Evolutionary conservation across 2,888 invertebrate genomes (phyloP).

Genomic region (Xanthia togata): DNA sequence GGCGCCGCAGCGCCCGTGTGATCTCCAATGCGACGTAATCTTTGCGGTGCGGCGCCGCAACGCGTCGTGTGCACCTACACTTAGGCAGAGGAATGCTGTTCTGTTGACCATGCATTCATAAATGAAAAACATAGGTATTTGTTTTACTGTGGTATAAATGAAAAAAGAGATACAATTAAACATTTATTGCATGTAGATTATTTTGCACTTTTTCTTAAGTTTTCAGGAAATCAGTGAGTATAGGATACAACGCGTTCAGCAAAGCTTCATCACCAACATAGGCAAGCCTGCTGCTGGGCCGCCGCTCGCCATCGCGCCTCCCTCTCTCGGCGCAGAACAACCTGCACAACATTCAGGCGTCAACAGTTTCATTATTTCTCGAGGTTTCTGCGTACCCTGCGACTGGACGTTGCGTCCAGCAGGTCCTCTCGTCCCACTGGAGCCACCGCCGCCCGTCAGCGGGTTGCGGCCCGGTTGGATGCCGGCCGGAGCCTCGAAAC

Average conservation of each 20-base stretch:
- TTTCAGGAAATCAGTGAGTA: conserved; percentile 67
- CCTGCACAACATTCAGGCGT: conserved; percentile 82
- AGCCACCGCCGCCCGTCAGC: conserved; percentile 66
- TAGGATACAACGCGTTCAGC: conserved; percentile 69
- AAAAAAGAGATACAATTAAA: conserved; percentile 60
- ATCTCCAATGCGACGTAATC: too few species aligned
- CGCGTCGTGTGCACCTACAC: too few species aligned
- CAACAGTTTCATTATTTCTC: conserved; percentile 75
- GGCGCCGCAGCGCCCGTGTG: too few species aligned
- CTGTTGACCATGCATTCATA: not conserved
- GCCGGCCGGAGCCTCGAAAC: conserved; percentile 81
- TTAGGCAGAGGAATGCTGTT: not conserved
- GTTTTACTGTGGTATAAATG: conserved; percentile 1
- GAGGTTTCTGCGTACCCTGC: conserved; percentile 52
- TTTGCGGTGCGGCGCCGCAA: too few species aligned
- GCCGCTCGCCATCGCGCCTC: conserved; percentile 71
- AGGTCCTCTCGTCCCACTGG: conserved; percentile 22
- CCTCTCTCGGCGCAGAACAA: conserved; percentile 77
- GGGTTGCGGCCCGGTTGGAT: conserved; percentile 80
- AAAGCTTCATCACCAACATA: conserved; percentile 86
- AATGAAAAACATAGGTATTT: too few species aligned
- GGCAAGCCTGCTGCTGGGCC: conserved; percentile 79
- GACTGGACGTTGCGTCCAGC: conserved; percentile 34
- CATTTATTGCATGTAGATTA: conserved; percentile 60
- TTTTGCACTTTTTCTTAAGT: conserved; percentile 84